phyloP scores from a whole-genome alignment of 2,797 vertebrate species.

The Hemibagrus guttatus region DNA sequence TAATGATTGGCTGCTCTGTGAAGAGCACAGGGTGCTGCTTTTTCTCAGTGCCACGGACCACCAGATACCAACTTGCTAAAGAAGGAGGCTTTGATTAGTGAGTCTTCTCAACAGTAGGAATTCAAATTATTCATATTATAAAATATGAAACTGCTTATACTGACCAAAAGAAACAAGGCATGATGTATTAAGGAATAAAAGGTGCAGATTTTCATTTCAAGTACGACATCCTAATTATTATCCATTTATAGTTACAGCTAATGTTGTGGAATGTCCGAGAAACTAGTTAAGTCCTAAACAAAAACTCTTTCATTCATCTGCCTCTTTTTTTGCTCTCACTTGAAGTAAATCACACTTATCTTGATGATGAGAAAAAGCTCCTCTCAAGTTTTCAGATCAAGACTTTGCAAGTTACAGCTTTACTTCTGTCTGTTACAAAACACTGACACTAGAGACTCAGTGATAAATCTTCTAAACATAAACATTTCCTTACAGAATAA shows the following conservation, averaged over 20 bases:
- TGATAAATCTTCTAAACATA: too few species aligned
- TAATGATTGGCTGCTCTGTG: constrained; percentile 88
- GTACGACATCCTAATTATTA: not conserved
- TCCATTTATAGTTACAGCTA: not conserved
- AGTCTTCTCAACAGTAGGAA: too few species aligned
- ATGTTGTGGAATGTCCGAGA: not conserved
- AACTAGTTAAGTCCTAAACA: not conserved
- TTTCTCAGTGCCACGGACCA: constrained; percentile 74
- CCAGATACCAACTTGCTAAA: not conserved
- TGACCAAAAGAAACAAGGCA: not conserved
- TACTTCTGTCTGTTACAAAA: not conserved
- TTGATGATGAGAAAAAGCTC: not conserved
- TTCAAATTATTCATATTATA: too few species aligned
- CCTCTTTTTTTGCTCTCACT: too few species aligned
- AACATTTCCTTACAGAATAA: not conserved
- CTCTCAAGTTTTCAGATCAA: not conserved
- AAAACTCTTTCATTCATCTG: not conserved
- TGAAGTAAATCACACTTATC: constrained; percentile 2
- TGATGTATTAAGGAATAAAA: not conserved
- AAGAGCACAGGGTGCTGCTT: constrained; percentile 82
- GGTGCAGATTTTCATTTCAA: not conserved
- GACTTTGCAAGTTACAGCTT: not conserved
- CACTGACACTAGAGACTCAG: not conserved
- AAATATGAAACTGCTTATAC: not conserved
- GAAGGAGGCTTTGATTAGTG: not conserved